Evolutionary conservation across 2,888 invertebrate genomes (phyloP).

Genomic region (Hartigia nigra): DNA sequence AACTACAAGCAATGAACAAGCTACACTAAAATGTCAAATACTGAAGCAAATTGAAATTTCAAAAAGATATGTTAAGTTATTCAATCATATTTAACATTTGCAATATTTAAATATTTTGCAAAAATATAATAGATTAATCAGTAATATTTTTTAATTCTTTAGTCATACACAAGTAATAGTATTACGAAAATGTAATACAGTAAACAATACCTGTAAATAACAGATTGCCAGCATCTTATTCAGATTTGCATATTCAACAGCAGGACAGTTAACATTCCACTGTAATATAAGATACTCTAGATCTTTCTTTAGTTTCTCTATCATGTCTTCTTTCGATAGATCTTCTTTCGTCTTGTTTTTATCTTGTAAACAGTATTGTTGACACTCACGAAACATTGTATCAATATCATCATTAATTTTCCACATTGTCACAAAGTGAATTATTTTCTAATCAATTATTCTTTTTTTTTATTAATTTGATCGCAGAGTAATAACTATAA

Average conservation of each 20-base stretch:
- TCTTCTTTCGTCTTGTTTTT: constrained; percentile 13
- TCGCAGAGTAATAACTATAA: too few relatives aligned
- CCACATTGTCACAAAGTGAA: too few relatives aligned
- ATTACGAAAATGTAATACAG: neutral
- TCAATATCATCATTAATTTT: too few relatives aligned
- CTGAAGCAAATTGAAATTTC: too few relatives aligned
- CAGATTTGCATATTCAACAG: constrained; percentile 45
- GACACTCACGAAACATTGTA: neutral
- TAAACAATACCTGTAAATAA: constrained; percentile 38
- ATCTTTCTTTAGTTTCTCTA: constrained; percentile 25
- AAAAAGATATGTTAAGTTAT: too few relatives aligned
- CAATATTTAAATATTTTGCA: too few relatives aligned
- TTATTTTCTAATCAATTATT: too few relatives aligned
- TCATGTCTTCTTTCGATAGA: constrained; percentile 12
- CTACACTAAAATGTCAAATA: too few relatives aligned
- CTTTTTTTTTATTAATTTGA: too few relatives aligned
- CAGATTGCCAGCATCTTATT: constrained; percentile 51
- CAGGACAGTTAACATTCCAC: constrained; percentile 30
- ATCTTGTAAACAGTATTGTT: constrained; percentile 16
- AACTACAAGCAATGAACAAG: too few relatives aligned
- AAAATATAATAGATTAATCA: too few relatives aligned
- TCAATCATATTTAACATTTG: too few relatives aligned
- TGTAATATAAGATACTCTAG: constrained; percentile 26
- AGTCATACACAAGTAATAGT: neutral
- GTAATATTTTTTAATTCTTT: neutral